Evolutionary conservation across 2,888 invertebrate species (phyloP), one percentile per base, ranked within the genome.

Genomic region (Mythimna ferrago): DNA sequence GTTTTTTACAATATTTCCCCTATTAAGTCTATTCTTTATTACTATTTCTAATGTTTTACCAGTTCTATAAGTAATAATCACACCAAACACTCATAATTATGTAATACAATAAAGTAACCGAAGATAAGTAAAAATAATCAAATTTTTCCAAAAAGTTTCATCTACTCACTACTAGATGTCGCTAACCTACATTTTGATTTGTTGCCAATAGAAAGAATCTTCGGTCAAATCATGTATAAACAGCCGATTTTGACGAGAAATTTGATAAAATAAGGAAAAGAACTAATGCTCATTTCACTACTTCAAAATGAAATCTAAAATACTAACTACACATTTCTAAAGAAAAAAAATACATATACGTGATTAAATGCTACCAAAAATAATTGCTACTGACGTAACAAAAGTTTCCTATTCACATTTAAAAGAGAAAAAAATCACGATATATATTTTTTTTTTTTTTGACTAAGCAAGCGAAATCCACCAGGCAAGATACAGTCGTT

Each of bases 1-100:
- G 85, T 85, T 86, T 85, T 85, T 79, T 81, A 84, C 85, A 84
- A 48, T 86, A 76, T 78, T 81, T 74, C 82, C 82, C 84, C 77
- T 81, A 78, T 73, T 77, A 71, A 69, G 67, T 74, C 80, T 84
- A 82, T 63, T 16, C 41, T 63, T 61, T 48, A 81, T 48, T 19
- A 51, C 57, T 85, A 80, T 57, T 66, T 66, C 70, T 80, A 86
- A 81, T 74, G 21, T 32, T 70, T 66, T 26, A 68, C 54, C 78
- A 83, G 78, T 76, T 71, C 35, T 72, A 66, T 5, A 73, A 32
- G 53, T 66, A 56, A 56, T 54, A 64, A 57, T 62, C 48, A 76
- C 69, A 75, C 62, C 80, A 82, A 65, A 71, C 80, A 82, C 73
- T 51, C 76, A 38, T 44, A 19, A 44, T 44, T 14, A 44, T 44